Conservation (phyloP, 1,140 invertebrate species). For the Psix sp. region DNA sequence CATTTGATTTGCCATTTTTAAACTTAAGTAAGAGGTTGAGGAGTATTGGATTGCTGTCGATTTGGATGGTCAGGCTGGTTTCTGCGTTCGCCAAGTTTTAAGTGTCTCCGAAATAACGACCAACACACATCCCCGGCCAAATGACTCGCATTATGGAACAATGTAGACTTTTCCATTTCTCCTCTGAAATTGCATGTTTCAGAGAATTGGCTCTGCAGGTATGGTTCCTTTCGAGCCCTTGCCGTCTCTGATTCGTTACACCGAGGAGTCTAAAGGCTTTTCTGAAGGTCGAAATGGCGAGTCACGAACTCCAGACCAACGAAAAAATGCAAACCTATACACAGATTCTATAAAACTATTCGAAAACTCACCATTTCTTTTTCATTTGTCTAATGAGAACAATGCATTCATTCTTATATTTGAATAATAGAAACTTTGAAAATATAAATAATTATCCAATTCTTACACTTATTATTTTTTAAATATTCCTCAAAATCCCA, state of each 20-base stretch:
- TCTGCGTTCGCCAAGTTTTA: background rate
- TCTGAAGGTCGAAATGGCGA: conserved; percentile 27
- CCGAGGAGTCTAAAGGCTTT: conserved; percentile 19
- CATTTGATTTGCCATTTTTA: too few species aligned
- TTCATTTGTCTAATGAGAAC: too few species aligned
- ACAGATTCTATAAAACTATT: background rate
- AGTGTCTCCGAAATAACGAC: too few species aligned
- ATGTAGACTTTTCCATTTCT: conserved; percentile 22
- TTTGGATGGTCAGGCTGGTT: too few species aligned
- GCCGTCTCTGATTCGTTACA: conserved; percentile 33
- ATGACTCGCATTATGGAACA: conserved; percentile 27
- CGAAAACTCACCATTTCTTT: background rate
- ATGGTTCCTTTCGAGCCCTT: conserved; percentile 33
- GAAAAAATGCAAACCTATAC: conserved; percentile 12
- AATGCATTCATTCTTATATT: too few species aligned
- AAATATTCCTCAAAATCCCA: too few species aligned
- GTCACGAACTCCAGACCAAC: conserved; percentile 14
- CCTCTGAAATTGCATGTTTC: conserved; percentile 33
- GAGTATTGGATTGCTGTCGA: too few species aligned
- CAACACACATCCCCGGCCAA: conserved; percentile 8
- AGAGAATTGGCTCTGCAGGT: conserved; percentile 20
- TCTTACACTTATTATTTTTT: too few species aligned
- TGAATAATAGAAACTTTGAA: too few species aligned
- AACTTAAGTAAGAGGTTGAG: too few species aligned
- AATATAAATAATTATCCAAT: too few species aligned